A percentile compares a stretch with the other conserved stretches of the same genome.
Conservation (phyloP, 2,113 vertebrate genomes). For the Leiothrix lutea region DNA sequence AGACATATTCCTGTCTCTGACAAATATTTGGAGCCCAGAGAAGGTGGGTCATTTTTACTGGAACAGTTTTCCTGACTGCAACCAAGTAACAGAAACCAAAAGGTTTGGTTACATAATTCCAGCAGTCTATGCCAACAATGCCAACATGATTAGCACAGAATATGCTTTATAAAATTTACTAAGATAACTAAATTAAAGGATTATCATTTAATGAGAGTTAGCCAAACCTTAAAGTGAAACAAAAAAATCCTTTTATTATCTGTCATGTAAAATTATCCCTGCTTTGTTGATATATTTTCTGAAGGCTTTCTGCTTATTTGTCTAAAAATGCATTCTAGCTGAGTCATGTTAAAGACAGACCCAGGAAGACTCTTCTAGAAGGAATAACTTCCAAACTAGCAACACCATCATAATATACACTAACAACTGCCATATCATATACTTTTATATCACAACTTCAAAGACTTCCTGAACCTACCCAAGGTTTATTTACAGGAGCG, state of each 20-base stretch:
- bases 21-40: not conserved
- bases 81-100: not conserved
- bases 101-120: not conserved
- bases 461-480: not conserved
- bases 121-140: not conserved
- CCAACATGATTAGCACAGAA: not conserved
- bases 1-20: not conserved
- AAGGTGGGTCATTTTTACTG: not conserved
- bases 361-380: not conserved
- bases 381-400: not conserved
- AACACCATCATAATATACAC: not conserved
- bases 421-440: not conserved
- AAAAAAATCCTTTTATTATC: not conserved
- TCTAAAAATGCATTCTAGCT: not conserved
- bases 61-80: not conserved
- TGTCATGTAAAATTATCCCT: not conserved
- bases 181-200: not conserved
- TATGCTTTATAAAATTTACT: not conserved
- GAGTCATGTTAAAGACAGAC: not conserved
- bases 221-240: not conserved
- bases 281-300: not conserved
- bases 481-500: not conserved
- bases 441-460: not conserved
- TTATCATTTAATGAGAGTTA: slow-evolving; percentile 19
- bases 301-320: not conserved